Evolutionary conservation across 2,888 invertebrate species (phyloP).

Genomic region (Mesorhabditis spiculigera): DNA sequence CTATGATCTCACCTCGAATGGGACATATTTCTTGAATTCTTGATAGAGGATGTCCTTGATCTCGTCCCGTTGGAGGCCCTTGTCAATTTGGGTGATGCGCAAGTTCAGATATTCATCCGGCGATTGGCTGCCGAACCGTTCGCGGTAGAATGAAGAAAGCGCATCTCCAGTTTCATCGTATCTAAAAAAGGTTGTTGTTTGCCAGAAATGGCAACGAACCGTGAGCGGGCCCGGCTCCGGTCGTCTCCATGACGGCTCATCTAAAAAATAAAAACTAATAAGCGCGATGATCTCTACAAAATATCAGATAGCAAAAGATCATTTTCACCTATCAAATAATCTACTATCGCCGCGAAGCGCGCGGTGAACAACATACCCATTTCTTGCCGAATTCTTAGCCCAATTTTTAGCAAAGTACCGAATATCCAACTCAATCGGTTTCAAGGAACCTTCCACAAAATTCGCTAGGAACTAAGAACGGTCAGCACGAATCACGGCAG

Average conservation of each 20-base stretch:
- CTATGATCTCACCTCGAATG: slow-evolving; percentile 46
- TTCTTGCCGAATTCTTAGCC: no score
- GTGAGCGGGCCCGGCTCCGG: slow-evolving; percentile 7
- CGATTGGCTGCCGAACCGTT: slow-evolving; percentile 55
- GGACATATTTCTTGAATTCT: slow-evolving; percentile 47
- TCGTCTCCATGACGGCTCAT: slow-evolving; percentile 3
- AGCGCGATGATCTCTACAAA: no score
- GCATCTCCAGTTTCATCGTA: not conserved
- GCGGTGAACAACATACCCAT: no score
- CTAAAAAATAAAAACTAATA: not conserved
- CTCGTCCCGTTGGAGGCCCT: slow-evolving; percentile 45
- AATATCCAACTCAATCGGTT: no score
- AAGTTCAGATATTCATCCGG: slow-evolving; percentile 58
- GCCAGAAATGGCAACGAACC: not conserved
- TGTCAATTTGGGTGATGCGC: slow-evolving; percentile 50
- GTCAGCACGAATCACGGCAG: no score
- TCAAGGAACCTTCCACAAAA: no score
- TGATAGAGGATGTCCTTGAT: slow-evolving; percentile 42
- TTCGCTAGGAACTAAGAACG: no score
- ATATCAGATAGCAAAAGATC: no score
- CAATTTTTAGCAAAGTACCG: no score
- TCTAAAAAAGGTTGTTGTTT: not conserved
- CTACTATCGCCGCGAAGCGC: no score
- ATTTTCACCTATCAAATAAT: no score
- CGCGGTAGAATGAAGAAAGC: slow-evolving; percentile 38